Percentiles rank a stretch among this genome's conserved stretches.
These are phyloP conservation scores for Cyrtodaria siliqua DNA, from an alignment of 2,888 invertebrate species.

Conservation along the genomic window DNA sequence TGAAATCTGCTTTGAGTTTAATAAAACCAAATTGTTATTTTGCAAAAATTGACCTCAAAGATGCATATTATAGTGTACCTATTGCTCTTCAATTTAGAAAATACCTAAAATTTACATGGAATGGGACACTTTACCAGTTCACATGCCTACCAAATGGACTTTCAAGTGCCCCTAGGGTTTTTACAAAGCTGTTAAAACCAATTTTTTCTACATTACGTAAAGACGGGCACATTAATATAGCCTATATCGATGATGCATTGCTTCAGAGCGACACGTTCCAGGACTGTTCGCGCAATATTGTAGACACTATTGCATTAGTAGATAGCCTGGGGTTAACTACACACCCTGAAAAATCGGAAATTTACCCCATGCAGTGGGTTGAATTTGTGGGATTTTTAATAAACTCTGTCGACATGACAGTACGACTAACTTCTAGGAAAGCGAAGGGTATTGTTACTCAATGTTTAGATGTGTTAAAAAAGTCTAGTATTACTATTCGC, in stretches of 20 bases:
- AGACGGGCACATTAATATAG: conserved; percentile 21
- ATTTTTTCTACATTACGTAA: conserved; percentile 44
- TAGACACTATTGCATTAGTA: conserved; percentile 8
- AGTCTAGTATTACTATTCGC: conserved; percentile 4
- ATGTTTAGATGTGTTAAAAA: not conserved
- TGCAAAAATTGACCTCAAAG: conserved; percentile 47
- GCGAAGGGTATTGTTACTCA: not conserved
- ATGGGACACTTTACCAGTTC: conserved; percentile 32
- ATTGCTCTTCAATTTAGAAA: conserved; percentile 27
- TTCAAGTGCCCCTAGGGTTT: conserved; percentile 39
- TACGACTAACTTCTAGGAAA: conserved; percentile 6
- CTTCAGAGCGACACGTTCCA: conserved; percentile 2
- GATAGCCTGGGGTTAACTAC: conserved; percentile 40
- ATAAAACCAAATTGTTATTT: conserved; percentile 45
- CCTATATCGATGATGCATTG: conserved; percentile 44
- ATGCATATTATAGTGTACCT: conserved; percentile 57
- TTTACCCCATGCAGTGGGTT: conserved; percentile 27
- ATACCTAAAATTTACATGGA: conserved; percentile 55
- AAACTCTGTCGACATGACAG: conserved; percentile 10
- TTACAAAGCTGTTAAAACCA: conserved; percentile 56
- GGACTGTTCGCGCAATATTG: conserved; percentile 22
- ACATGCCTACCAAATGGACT: conserved; percentile 55
- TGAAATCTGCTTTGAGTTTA: conserved; percentile 37
- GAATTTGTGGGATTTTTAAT: conserved; percentile 41
- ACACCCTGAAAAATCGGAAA: conserved; percentile 51